Conservation (phyloP, 2,797 vertebrate species). For the Valencia hispanica region DNA sequence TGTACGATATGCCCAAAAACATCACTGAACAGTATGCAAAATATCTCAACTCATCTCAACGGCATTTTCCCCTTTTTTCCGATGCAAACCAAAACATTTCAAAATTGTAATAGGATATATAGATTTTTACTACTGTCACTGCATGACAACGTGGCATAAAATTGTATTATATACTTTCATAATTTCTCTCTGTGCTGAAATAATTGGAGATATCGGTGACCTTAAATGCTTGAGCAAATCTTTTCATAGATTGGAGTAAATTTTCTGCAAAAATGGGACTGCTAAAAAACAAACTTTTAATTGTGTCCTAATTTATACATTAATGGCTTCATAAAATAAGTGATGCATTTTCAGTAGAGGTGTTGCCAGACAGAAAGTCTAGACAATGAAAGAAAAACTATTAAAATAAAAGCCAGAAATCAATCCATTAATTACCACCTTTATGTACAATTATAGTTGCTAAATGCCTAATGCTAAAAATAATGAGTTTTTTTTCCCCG, state of each 20-base stretch:
- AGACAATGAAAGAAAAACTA: neutral
- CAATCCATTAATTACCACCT: neutral
- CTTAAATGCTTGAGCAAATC: neutral
- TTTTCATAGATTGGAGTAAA: neutral
- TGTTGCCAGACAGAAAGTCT: neutral
- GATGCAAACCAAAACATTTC: neutral
- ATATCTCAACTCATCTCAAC: neutral
- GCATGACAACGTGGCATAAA: neutral
- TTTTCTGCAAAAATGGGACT: neutral
- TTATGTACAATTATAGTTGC: neutral
- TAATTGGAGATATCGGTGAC: too few relatives aligned
- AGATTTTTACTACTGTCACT: too few relatives aligned
- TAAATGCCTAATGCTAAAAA: neutral
- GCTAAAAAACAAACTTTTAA: neutral
- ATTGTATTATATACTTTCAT: neutral
- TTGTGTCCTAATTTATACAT: neutral
- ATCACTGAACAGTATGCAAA: neutral
- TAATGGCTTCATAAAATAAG: neutral
- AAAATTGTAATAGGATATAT: neutral
- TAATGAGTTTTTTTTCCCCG: neutral
- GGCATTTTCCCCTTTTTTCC: too few relatives aligned
- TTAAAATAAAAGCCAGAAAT: neutral
- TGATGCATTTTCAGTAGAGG: neutral
- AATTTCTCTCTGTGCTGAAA: too few relatives aligned
- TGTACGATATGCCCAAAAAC: neutral